These are phyloP conservation scores for Stegana nigrithorax DNA, from an alignment of 2,888 invertebrate species.

Conservation along the genomic window DNA sequence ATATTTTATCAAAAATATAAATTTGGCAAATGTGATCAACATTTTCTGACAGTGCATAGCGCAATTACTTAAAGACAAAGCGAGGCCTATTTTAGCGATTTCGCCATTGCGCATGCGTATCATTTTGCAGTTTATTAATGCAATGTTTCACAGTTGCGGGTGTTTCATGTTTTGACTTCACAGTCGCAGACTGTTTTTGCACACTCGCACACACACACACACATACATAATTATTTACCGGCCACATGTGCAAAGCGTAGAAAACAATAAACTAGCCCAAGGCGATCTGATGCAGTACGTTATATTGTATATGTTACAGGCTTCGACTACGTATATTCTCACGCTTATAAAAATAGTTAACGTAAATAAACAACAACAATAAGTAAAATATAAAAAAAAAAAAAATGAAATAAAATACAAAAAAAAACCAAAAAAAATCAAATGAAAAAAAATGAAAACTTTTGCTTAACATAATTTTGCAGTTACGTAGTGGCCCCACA, in stretches of 20 bases:
- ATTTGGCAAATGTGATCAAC: no score
- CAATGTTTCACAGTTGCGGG: background rate
- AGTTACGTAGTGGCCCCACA: background rate
- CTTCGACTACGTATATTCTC: no score
- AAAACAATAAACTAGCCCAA: slow-evolving; percentile 16
- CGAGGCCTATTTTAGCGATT: no score
- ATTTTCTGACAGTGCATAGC: background rate
- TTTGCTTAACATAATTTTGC: slow-evolving; percentile 12
- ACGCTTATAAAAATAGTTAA: slow-evolving; percentile 12
- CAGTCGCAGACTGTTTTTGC: no score
- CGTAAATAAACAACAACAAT: no score
- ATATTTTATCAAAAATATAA: no score
- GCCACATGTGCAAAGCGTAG: background rate
- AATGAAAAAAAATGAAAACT: no score
- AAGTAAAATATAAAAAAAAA: slow-evolving; percentile 3
- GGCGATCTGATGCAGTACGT: background rate
- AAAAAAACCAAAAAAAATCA: no score
- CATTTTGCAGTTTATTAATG: slow-evolving; percentile 10
- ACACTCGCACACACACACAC: no score
- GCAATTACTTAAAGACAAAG: no score
- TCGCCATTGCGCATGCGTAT: background rate
- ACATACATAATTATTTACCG: no score
- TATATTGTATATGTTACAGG: slow-evolving; percentile 9
- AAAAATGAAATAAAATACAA: background rate
- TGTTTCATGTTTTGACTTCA: background rate